These are phyloP conservation scores for Lagria hirta DNA, from an alignment of 2,888 invertebrate species.

Conservation along the genomic window DNA sequence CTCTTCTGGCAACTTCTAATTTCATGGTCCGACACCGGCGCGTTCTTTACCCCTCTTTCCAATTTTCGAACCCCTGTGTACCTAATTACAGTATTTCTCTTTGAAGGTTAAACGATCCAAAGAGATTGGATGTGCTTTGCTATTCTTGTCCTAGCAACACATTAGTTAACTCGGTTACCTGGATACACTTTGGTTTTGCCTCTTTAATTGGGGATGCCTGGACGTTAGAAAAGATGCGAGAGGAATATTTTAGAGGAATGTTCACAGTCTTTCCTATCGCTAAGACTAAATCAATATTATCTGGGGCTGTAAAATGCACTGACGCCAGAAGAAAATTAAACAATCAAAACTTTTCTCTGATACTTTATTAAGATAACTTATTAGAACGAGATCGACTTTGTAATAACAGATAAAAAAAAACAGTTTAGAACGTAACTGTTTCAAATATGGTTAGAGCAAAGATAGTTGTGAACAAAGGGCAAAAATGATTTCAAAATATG, in stretches of 20 bases:
- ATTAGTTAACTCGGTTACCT: constrained; percentile 23
- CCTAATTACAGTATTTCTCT: constrained; percentile 52
- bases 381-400: too few species aligned
- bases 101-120: constrained; percentile 41
- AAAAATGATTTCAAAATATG: too few species aligned
- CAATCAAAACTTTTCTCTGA: too few species aligned
- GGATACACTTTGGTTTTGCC: constrained; percentile 24
- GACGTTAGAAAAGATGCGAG: constrained; percentile 40
- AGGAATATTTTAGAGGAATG: constrained; percentile 45
- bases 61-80: constrained; percentile 49
- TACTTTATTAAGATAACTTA: too few species aligned
- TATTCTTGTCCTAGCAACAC: constrained; percentile 18
- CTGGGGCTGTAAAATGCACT: too few species aligned
- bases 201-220: constrained; percentile 27
- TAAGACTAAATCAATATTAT: too few species aligned
- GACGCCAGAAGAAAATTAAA: too few species aligned
- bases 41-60: constrained; percentile 45
- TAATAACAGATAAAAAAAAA: too few species aligned
- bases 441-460: too few species aligned
- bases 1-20: constrained; percentile 49
- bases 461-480: too few species aligned
- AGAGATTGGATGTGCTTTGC: constrained; percentile 37
- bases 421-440: too few species aligned
- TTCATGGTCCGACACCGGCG: constrained; percentile 51
- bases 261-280: too few species aligned